These are phyloP conservation scores for Hofmannophila pseudospretella DNA, from an alignment of 2,888 invertebrate genomes.

Conservation along the genomic window DNA sequence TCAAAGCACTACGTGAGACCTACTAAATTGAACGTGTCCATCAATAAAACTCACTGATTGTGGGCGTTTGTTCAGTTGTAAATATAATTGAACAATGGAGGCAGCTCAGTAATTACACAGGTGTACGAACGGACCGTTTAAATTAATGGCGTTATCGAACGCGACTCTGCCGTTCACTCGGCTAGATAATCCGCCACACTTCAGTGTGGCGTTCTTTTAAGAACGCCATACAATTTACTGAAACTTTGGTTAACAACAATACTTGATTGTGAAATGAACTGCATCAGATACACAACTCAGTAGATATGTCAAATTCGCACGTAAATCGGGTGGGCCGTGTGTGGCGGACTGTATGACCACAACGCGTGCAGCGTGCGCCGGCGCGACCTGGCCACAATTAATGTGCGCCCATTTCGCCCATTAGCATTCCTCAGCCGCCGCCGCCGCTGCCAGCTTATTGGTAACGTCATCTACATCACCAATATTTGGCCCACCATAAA, in stretches of 20 bases:
- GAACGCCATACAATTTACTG: background rate
- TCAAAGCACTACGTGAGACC: too few species aligned
- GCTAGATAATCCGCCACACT: constrained; percentile 26
- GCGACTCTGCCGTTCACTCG: constrained; percentile 24
- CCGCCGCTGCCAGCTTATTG: constrained; percentile 41
- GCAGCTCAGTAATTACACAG: constrained; percentile 39
- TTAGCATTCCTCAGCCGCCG: constrained; percentile 52
- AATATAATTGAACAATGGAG: constrained; percentile 49
- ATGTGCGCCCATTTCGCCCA: constrained; percentile 49
- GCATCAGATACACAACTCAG: background rate
- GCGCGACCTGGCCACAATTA: constrained; percentile 35
- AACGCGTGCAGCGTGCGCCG: constrained; percentile 23
- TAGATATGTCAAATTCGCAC: constrained; percentile 13
- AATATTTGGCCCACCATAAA: constrained; percentile 48
- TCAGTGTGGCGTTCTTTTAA: too few species aligned
- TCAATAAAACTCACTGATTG: constrained; percentile 22
- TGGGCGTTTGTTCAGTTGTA: constrained; percentile 42
- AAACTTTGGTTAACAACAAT: background rate
- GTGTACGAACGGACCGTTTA: constrained; percentile 36
- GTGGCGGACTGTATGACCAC: constrained; percentile 21
- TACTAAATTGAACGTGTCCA: too few species aligned
- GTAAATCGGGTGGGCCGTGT: constrained; percentile 23
- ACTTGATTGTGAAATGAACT: too few species aligned
- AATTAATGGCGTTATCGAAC: constrained; percentile 43
- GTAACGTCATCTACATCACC: constrained; percentile 47